These are phyloP conservation scores for Noctua comes DNA, from an alignment of 2,888 invertebrate genomes.

Conservation along the genomic window DNA sequence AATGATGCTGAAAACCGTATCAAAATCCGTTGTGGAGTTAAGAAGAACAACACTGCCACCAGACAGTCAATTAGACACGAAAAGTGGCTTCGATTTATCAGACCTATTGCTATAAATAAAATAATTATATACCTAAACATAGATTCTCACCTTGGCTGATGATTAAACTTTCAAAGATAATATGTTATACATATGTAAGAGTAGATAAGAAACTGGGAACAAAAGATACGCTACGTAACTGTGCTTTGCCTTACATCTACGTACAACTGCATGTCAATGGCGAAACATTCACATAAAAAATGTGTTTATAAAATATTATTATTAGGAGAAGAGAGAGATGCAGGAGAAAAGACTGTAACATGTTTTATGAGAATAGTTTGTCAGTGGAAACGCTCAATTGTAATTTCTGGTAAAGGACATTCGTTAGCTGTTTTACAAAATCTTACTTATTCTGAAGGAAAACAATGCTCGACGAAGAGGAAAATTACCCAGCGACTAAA, in stretches of 20 bases:
- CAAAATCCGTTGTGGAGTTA: not conserved
- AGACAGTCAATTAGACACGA: not conserved
- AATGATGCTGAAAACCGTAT: not conserved
- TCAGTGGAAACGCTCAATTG: not conserved
- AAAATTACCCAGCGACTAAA: not conserved
- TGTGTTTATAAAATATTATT: not conserved
- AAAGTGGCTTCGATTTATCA: not conserved
- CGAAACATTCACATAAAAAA: not conserved
- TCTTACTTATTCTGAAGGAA: not conserved
- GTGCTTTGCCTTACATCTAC: not conserved
- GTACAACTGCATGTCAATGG: not conserved
- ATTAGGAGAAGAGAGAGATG: not conserved
- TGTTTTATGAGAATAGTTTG: not conserved
- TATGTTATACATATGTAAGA: not conserved
- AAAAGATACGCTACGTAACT: not conserved
- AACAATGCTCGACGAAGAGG: not conserved
- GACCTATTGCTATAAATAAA: not conserved
- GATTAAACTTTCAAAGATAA: slow-evolving; percentile 3
- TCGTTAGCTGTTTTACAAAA: not conserved
- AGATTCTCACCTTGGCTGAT: not conserved
- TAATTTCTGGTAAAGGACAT: not conserved
- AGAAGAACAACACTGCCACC: not conserved
- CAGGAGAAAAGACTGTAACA: not conserved
- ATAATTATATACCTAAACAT: not conserved
- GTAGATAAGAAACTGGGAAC: not conserved